Conservation (phyloP, 2,888 invertebrate genomes). For the Pemphredon lugubris region DNA sequence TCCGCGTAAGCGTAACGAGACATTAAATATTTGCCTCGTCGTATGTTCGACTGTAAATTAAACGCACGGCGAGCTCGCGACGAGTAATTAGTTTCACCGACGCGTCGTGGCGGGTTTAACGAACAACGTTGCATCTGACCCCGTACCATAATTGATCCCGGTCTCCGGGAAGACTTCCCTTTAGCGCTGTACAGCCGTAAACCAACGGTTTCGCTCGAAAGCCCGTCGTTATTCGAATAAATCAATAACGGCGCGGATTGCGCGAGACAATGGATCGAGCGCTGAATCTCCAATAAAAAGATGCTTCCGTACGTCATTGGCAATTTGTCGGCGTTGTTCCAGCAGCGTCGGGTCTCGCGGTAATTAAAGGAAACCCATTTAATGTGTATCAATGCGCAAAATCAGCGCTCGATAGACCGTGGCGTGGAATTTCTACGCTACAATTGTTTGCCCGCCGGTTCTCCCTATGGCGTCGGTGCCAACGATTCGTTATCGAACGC, state of each 20-base stretch:
- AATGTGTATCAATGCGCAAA: constrained; percentile 20
- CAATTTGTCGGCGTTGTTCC: constrained; percentile 18
- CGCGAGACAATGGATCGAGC: neutral
- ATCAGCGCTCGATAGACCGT: constrained; percentile 14
- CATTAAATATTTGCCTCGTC: too few relatives aligned
- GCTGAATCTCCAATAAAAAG: constrained; percentile 5
- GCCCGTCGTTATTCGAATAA: neutral
- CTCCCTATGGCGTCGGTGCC: constrained; percentile 38
- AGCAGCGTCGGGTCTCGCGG: neutral
- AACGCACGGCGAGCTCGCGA: too few relatives aligned
- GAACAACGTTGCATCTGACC: too few relatives aligned
- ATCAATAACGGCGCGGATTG: neutral
- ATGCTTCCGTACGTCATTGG: too few relatives aligned
- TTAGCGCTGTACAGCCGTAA: too few relatives aligned
- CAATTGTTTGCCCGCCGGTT: constrained; percentile 10
- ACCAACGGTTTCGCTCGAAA: too few relatives aligned
- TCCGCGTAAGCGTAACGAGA: too few relatives aligned
- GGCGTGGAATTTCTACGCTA: constrained; percentile 13
- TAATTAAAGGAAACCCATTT: constrained; percentile 21
- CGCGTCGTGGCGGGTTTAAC: too few relatives aligned
- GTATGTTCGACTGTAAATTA: too few relatives aligned
- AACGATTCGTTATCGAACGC: constrained; percentile 11
- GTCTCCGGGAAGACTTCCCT: too few relatives aligned
- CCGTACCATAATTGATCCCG: too few relatives aligned
- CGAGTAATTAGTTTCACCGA: too few relatives aligned